A percentile compares a stretch with the other conserved stretches of the same genome.
phyloP scores from a whole-genome alignment of 1,140 invertebrate genomes.

The Lepidurus arcticus region DNA sequence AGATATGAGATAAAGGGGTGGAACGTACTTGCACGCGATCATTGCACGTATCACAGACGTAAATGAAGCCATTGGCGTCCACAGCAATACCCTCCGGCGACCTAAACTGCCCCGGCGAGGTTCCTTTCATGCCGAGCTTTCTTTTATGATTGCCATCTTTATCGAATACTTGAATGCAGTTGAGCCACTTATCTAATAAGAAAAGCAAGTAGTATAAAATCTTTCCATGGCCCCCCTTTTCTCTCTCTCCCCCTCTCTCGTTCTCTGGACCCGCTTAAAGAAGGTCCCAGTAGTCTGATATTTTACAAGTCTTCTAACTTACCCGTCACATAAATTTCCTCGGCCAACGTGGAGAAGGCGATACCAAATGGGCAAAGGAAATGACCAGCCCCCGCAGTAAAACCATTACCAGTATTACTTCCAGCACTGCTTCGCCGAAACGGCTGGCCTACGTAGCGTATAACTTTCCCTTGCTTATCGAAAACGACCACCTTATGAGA shows the following conservation, averaged over 20 bases:
- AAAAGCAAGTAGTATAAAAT: conserved; percentile 34
- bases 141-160: conserved; percentile 54
- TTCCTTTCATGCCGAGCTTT: conserved; percentile 58
- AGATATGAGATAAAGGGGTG: not conserved
- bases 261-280: too few relatives aligned
- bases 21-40: conserved; percentile 53
- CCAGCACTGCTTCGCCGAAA: conserved; percentile 23
- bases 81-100: conserved; percentile 68
- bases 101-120: conserved; percentile 53
- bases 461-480: conserved; percentile 50
- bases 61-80: conserved; percentile 54
- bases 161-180: conserved; percentile 67
- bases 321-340: conserved; percentile 59
- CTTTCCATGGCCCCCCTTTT: not conserved
- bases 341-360: conserved; percentile 54
- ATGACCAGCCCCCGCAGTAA: conserved; percentile 39
- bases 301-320: not conserved
- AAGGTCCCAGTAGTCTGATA: not conserved
- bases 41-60: conserved; percentile 70
- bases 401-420: not conserved
- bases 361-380: conserved; percentile 61
- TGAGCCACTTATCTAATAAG: conserved; percentile 61
- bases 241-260: not conserved
- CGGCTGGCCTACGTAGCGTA: conserved; percentile 39
- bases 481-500: conserved; percentile 53